phyloP scores from a whole-genome alignment of 2,113 vertebrate genomes.

The Aptenodytes forsteri region DNA sequence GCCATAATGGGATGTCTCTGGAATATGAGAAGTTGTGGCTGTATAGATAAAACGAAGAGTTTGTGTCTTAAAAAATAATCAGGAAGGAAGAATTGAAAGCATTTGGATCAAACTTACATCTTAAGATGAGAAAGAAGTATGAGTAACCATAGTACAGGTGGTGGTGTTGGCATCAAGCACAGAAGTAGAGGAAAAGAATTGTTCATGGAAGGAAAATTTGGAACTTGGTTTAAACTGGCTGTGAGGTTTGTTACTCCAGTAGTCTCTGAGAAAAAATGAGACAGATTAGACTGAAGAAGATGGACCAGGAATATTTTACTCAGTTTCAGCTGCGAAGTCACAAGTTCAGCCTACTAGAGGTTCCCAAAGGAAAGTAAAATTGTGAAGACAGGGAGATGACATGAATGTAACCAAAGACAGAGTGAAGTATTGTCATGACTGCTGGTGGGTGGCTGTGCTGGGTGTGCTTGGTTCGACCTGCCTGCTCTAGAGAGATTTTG shows the following conservation, averaged over 20 bases:
- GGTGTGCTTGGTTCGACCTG: not conserved
- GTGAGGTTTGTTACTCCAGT: not conserved
- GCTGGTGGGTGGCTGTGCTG: not conserved
- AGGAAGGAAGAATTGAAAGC: not conserved
- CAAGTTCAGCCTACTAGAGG: not conserved
- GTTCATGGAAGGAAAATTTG: conserved; percentile 40
- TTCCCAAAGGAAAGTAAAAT: not conserved
- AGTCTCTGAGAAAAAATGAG: conserved; percentile 8
- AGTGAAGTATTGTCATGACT: not conserved
- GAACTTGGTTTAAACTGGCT: not conserved
- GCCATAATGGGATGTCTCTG: not conserved
- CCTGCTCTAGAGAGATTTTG: not conserved
- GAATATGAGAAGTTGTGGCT: not conserved
- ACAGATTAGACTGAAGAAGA: not conserved
- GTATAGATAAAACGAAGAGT: not conserved
- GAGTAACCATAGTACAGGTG: not conserved
- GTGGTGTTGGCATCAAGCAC: not conserved
- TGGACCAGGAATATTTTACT: conserved; percentile 22
- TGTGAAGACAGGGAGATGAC: conserved; percentile 4
- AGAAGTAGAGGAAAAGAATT: conserved; percentile 4
- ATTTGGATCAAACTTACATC: not conserved
- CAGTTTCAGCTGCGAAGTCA: not conserved
- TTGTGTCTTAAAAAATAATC: not conserved
- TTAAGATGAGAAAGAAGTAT: not conserved
- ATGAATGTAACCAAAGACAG: not conserved